phyloP scores from a whole-genome alignment of 2,888 invertebrate genomes.

The Thecocarcelia acutangulata region DNA sequence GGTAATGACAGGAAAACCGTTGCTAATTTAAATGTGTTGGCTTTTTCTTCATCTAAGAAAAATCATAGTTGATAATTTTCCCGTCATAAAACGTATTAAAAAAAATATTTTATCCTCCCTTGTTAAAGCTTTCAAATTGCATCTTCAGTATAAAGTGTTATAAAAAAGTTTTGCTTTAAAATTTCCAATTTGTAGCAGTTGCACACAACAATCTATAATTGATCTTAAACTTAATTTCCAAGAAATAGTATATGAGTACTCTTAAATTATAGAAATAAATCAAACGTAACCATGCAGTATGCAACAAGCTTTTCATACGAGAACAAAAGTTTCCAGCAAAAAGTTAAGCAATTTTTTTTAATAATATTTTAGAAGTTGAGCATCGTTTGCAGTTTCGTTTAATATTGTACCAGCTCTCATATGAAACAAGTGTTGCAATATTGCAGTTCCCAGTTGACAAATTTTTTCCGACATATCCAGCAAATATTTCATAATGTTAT shows the following conservation, averaged over 20 bases:
- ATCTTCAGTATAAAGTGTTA: too few species aligned
- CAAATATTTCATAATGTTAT: too few species aligned
- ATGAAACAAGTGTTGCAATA: neutral
- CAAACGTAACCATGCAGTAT: neutral
- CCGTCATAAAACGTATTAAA: neutral
- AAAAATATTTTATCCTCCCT: too few species aligned
- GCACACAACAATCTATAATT: too few species aligned
- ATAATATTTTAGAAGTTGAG: neutral
- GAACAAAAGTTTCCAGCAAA: neutral
- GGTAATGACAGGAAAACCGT: too few species aligned
- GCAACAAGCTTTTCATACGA: neutral
- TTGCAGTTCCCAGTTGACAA: neutral
- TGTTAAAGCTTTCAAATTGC: neutral
- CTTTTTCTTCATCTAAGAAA: neutral
- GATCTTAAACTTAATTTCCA: neutral
- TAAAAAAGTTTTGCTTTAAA: too few species aligned
- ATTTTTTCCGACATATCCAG: neutral
- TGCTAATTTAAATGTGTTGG: too few species aligned
- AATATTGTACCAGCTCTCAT: neutral
- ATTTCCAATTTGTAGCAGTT: neutral
- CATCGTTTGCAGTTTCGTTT: neutral
- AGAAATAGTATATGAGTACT: neutral
- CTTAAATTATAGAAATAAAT: neutral
- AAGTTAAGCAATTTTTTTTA: neutral
- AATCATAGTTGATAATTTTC: neutral